phyloP scores from a whole-genome alignment of 2,113 vertebrate species.

The Tretioscincus oriximinensis region DNA sequence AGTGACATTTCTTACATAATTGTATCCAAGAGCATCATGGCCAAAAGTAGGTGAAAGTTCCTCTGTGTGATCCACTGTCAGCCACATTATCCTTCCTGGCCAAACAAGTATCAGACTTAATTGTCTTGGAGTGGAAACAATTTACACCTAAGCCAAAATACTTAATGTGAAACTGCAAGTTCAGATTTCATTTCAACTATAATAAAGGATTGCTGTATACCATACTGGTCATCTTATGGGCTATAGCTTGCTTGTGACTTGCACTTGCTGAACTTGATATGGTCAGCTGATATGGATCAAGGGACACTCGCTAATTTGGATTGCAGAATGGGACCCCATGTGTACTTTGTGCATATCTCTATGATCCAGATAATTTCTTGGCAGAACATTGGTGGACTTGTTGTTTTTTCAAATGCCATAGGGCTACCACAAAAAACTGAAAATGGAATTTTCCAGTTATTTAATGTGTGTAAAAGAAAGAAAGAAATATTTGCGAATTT shows the following conservation, averaged over 20 bases:
- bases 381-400: no score
- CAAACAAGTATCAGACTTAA: not conserved
- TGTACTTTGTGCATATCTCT: no score
- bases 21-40: conserved; percentile 71
- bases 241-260: not conserved
- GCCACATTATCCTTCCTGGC: not conserved
- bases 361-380: no score
- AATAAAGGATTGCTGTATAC: not conserved
- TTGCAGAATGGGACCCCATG: no score
- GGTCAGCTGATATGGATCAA: no score
- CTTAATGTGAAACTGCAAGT: not conserved
- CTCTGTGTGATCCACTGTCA: not conserved
- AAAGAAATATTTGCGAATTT: no score
- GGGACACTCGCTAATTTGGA: no score
- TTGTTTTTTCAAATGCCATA: no score
- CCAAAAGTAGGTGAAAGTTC: conserved; percentile 50
- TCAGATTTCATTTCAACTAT: not conserved
- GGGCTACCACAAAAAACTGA: no score
- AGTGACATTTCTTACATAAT: conserved; percentile 67
- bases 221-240: not conserved
- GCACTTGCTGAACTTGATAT: not conserved
- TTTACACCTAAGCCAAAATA: not conserved
- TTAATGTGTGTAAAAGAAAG: no score
- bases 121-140: not conserved
- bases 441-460: no score